These are phyloP conservation scores for Mola mola DNA, from an alignment of 2,113 vertebrate species.

Conservation along the genomic window DNA sequence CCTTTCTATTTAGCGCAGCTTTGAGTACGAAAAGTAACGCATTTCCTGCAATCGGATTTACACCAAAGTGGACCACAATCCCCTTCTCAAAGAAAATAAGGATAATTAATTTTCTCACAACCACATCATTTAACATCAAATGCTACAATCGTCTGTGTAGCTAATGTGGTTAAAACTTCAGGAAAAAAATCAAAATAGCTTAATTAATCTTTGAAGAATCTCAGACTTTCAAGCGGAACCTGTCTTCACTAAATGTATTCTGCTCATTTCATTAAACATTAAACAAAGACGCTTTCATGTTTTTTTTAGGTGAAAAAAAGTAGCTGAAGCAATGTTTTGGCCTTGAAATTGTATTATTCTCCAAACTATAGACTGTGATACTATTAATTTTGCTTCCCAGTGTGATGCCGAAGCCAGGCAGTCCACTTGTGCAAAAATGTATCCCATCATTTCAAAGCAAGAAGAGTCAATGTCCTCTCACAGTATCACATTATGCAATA, in stretches of 20 bases:
- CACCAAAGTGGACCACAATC: too few relatives aligned
- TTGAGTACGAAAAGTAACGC: too few relatives aligned
- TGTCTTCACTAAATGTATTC: conserved; percentile 6
- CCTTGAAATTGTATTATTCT: conserved; percentile 24
- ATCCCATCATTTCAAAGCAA: conserved; percentile 45
- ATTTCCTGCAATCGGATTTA: too few relatives aligned
- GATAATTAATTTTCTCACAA: conserved; percentile 23
- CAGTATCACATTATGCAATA: conserved; percentile 49
- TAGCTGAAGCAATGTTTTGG: conserved; percentile 9
- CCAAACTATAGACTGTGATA: conserved; percentile 51
- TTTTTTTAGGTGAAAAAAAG: too few relatives aligned
- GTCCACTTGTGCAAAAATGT: conserved; percentile 43
- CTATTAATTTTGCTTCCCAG: conserved; percentile 32
- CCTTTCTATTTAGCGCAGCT: conserved; percentile 10
- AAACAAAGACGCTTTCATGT: too few relatives aligned
- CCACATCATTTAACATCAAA: conserved; percentile 37
- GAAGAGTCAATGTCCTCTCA: conserved; percentile 63
- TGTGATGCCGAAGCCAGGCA: conserved; percentile 24
- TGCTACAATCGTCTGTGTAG: too few relatives aligned
- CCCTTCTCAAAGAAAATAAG: conserved; percentile 11
- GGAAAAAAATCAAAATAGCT: too few relatives aligned
- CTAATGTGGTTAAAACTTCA: too few relatives aligned
- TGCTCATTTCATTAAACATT: conserved; percentile 29
- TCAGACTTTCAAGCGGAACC: too few relatives aligned
- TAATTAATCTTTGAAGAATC: neutral